These are phyloP conservation scores for Passerina amoena DNA, from an alignment of 2,113 vertebrate genomes.

Conservation along the genomic window DNA sequence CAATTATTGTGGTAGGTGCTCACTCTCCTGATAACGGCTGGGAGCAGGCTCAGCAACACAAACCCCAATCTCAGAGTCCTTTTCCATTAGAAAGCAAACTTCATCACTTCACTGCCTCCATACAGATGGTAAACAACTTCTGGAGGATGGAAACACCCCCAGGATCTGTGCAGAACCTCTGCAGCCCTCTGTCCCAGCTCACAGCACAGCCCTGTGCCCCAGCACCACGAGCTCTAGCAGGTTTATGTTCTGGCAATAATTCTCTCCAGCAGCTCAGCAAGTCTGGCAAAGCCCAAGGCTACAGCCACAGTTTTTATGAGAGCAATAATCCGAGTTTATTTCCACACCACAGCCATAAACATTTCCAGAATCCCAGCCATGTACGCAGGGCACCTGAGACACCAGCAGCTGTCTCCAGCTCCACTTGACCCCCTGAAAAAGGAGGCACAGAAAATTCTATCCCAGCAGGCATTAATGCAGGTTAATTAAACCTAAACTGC, in stretches of 20 bases:
- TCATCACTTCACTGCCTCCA: background rate
- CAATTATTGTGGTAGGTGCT: background rate
- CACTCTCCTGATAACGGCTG: fast-evolving
- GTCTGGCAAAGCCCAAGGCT: slow-evolving; percentile 36
- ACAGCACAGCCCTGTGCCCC: background rate
- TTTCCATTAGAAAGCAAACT: background rate
- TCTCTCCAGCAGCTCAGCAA: slow-evolving; percentile 44
- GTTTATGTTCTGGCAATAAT: slow-evolving; percentile 31
- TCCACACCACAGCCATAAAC: slow-evolving; percentile 23
- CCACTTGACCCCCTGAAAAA: slow-evolving; percentile 34
- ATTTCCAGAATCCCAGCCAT: slow-evolving; percentile 43
- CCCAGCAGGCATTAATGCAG: slow-evolving; percentile 46
- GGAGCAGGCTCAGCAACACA: background rate
- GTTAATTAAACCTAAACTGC: slow-evolving; percentile 69
- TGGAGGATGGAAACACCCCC: background rate
- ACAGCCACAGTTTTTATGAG: background rate
- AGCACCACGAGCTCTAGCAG: background rate
- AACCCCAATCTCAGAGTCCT: background rate
- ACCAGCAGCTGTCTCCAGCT: slow-evolving; percentile 38
- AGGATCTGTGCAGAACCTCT: background rate
- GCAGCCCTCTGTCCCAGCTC: background rate
- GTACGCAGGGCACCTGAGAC: slow-evolving; percentile 25
- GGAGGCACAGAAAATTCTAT: slow-evolving; percentile 7
- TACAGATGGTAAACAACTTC: background rate
- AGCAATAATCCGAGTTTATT: slow-evolving; percentile 50